Conservation (phyloP, 1,140 invertebrate genomes). For the Nephila pilipes region DNA sequence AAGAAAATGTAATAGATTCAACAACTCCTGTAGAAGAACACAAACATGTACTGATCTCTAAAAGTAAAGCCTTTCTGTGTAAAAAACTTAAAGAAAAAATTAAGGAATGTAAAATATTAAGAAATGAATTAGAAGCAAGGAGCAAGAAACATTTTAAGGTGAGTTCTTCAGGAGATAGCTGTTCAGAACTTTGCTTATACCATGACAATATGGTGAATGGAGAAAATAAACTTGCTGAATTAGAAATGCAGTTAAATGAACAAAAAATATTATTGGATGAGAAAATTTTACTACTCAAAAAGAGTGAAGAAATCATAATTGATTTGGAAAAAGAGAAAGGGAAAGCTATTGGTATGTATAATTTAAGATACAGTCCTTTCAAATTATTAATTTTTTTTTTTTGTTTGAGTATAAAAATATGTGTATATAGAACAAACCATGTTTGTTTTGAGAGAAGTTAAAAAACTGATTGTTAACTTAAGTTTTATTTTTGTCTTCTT, state of each 20-base stretch:
- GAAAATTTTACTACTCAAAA: constrained; percentile 74
- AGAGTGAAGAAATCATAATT: constrained; percentile 80
- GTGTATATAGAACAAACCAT: too few species aligned
- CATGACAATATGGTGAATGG: constrained; percentile 21
- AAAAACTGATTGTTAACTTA: too few species aligned
- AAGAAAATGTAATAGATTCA: neutral
- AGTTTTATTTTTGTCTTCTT: too few species aligned
- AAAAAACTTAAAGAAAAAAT: constrained; percentile 72
- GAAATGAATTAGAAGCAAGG: constrained; percentile 46
- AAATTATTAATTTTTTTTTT: too few species aligned
- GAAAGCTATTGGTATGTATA: constrained; percentile 80
- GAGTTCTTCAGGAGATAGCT: neutral
- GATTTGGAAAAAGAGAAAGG: constrained; percentile 82
- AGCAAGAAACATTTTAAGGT: constrained; percentile 2
- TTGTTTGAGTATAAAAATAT: too few species aligned
- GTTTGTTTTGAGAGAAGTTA: too few species aligned
- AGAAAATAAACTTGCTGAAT: constrained; percentile 50
- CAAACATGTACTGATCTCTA: neutral
- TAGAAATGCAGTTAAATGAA: constrained; percentile 73
- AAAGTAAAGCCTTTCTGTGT: constrained; percentile 49
- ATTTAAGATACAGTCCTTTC: neutral
- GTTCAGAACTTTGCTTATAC: neutral
- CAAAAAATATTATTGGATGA: constrained; percentile 57
- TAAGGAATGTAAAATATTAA: constrained; percentile 77
- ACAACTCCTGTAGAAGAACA: neutral